These are phyloP conservation scores for Ceratothoa steindachneri DNA, from an alignment of 2,888 invertebrate genomes.

Conservation along the genomic window DNA sequence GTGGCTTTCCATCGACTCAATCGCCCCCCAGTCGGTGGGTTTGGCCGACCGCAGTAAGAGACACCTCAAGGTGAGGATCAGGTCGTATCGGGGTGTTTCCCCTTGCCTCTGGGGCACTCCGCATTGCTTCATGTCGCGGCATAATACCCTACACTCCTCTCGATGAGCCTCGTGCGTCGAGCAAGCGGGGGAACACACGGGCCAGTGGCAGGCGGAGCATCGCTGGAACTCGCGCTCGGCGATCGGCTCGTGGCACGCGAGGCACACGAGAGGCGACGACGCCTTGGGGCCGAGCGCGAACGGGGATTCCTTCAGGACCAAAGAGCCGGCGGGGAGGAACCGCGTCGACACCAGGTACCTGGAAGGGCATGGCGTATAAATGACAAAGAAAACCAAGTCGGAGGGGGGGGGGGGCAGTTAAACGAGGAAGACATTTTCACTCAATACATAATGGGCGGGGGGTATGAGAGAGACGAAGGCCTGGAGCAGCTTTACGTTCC, in stretches of 20 bases:
- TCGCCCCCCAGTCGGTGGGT: constrained; percentile 58
- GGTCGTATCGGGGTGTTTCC: constrained; percentile 57
- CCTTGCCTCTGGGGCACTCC: constrained; percentile 16
- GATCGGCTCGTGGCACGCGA: constrained; percentile 56
- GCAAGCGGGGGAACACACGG: constrained; percentile 29
- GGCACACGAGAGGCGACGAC: constrained; percentile 49
- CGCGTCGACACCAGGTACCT: constrained; percentile 40
- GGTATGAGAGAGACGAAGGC: too few species aligned
- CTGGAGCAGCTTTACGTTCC: too few species aligned
- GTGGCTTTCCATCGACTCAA: constrained; percentile 62
- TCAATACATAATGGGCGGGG: too few species aligned
- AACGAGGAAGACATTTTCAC: neutral
- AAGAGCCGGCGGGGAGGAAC: constrained; percentile 37
- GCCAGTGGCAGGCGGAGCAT: constrained; percentile 41
- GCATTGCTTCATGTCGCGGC: constrained; percentile 23
- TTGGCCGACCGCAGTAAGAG: constrained; percentile 61
- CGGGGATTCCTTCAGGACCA: constrained; percentile 46
- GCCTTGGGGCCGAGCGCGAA: constrained; percentile 49
- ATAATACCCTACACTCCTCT: constrained; percentile 30
- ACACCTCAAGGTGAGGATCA: constrained; percentile 64
- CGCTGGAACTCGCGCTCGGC: constrained; percentile 10
- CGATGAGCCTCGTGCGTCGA: constrained; percentile 21
- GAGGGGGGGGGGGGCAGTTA: neutral
- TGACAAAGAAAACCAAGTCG: neutral
- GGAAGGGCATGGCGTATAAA: constrained; percentile 1